A percentile compares a stretch with the other conserved stretches of the same genome.
These are phyloP conservation scores for Dendrocincla tyrannina DNA, from an alignment of 2,797 vertebrate species.

Conservation along the genomic window DNA sequence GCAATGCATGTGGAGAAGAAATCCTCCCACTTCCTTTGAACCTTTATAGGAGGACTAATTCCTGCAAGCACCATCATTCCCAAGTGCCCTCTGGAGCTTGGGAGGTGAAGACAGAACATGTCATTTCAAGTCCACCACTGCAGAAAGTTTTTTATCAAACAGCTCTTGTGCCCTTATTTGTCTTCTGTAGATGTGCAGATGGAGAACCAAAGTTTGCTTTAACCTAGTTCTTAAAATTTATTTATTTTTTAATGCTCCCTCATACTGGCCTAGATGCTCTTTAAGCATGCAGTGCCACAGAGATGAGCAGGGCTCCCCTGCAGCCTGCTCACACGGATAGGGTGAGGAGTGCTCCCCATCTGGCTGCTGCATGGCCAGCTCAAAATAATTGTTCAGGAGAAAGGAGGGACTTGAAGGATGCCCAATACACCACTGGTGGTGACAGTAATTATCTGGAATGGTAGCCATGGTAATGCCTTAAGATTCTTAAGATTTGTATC, in stretches of 20 bases:
- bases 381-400: not conserved
- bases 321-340: fast-evolving
- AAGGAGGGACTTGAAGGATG: not conserved
- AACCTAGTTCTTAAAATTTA: not conserved
- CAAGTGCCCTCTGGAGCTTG: not conserved
- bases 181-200: not conserved
- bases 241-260: not conserved
- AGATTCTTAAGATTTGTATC: too few relatives aligned
- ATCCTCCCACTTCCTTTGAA: not conserved
- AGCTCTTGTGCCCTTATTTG: not conserved
- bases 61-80: fast-evolving
- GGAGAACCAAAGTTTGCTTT: not conserved
- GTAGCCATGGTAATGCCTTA: not conserved
- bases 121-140: not conserved
- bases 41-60: not conserved
- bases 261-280: not conserved
- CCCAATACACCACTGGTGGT: not conserved
- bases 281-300: not conserved
- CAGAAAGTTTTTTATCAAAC: not conserved
- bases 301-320: not conserved
- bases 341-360: not conserved
- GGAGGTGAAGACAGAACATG: not conserved
- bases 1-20: not conserved
- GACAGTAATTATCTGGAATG: not conserved
- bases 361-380: not conserved